Conservation (phyloP, 1,140 invertebrate genomes). For the Leptestheria dahalacensis region DNA sequence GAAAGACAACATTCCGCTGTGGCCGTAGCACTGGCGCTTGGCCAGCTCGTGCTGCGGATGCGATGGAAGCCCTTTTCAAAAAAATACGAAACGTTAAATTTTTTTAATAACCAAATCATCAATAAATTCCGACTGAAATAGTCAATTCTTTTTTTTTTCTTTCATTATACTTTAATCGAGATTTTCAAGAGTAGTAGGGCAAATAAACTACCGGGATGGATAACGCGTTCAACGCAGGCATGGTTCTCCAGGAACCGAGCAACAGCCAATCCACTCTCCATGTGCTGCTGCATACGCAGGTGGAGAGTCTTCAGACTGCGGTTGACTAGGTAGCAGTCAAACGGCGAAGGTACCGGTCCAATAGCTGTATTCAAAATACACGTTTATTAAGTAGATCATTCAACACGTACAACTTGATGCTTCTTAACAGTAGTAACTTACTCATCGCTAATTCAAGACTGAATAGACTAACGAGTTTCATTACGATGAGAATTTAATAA, state of each 20-base stretch:
- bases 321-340: slow-evolving; percentile 88
- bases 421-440: background rate
- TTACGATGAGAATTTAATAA: too few species aligned
- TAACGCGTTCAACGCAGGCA: slow-evolving; percentile 57
- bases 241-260: slow-evolving; percentile 66
- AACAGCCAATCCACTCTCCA: slow-evolving; percentile 55
- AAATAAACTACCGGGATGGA: slow-evolving; percentile 54
- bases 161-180: background rate
- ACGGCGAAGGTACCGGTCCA: slow-evolving; percentile 86
- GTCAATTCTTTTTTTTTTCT: background rate
- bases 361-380: slow-evolving; percentile 48
- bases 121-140: background rate
- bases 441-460: background rate
- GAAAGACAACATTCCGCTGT: slow-evolving; percentile 85
- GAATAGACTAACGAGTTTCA: too few species aligned
- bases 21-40: slow-evolving; percentile 68
- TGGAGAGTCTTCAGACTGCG: slow-evolving; percentile 87
- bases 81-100: background rate
- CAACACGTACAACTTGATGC: slow-evolving; percentile 24
- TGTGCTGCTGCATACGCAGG: slow-evolving; percentile 79
- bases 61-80: slow-evolving; percentile 52
- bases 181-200: background rate
- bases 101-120: background rate
- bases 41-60: slow-evolving; percentile 82
- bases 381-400: too few species aligned